These are phyloP conservation scores for Podiceps cristatus DNA, from an alignment of 2,113 vertebrate genomes.

Conservation along the genomic window DNA sequence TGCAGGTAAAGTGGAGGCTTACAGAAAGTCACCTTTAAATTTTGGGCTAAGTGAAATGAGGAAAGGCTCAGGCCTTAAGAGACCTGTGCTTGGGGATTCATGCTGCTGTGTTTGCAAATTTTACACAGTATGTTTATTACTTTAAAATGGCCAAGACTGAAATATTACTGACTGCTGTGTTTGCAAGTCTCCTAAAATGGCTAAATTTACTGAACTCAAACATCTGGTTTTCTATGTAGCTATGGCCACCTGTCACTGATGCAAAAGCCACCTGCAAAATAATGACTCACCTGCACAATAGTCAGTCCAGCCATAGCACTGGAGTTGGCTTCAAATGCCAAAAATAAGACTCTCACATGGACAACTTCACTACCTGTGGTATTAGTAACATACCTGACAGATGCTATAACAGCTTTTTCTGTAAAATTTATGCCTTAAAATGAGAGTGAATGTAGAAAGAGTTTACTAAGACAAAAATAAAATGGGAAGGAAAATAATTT, in stretches of 20 bases:
- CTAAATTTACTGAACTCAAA: background rate
- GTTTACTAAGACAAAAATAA: constrained; percentile 5
- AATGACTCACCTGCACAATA: background rate
- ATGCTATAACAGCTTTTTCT: background rate
- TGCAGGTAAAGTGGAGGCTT: background rate
- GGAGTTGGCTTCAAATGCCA: background rate
- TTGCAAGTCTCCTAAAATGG: background rate
- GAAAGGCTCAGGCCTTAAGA: background rate
- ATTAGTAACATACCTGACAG: background rate
- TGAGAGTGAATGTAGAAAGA: background rate
- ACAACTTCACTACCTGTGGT: background rate
- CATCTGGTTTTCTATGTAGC: background rate
- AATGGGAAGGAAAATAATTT: background rate
- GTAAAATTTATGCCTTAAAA: background rate
- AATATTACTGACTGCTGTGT: background rate
- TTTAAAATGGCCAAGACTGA: background rate
- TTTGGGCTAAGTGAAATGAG: background rate
- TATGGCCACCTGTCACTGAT: background rate
- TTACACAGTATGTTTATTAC: background rate
- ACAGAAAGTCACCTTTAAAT: background rate
- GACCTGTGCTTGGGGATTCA: background rate
- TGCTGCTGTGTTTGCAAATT: background rate
- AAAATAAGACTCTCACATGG: background rate
- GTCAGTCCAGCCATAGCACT: background rate
- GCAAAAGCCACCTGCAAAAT: background rate